phyloP scores from a whole-genome alignment of 2,888 invertebrate species.

The Orthosia gracilis region DNA sequence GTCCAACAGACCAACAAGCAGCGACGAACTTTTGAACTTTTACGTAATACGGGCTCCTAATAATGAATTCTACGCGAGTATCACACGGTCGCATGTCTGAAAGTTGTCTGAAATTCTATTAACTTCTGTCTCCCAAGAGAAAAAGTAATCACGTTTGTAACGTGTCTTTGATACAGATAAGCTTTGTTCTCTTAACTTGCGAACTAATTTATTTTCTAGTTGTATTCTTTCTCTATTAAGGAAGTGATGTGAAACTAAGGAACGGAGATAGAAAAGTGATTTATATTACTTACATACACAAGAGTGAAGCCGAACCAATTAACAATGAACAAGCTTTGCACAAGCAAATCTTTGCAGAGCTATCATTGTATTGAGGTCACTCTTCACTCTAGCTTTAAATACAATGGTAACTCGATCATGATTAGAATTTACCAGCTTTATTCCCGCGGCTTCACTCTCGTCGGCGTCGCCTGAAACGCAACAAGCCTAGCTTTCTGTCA shows the following conservation, averaged over 20 bases:
- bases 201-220: neutral
- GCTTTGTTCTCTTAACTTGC: neutral
- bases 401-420: neutral
- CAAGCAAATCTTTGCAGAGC: conserved; percentile 23
- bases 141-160: conserved; percentile 29
- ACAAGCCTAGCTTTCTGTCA: no score
- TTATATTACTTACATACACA: neutral
- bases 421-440: no score
- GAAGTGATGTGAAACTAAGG: neutral
- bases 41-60: conserved; percentile 9
- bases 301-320: neutral
- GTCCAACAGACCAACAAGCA: neutral
- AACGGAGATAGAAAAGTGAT: neutral
- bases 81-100: conserved; percentile 22
- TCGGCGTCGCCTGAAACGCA: no score
- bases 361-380: neutral
- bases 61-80: conserved; percentile 47
- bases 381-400: conserved; percentile 8
- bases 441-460: no score
- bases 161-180: conserved; percentile 34
- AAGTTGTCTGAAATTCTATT: conserved; percentile 42
- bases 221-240: neutral
- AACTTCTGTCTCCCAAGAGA: conserved; percentile 8
- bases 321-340: conserved; percentile 22
- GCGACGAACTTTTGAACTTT: conserved; percentile 17